phyloP scores from a whole-genome alignment of 2,888 invertebrate species.

The Tanaodytes sp. region DNA sequence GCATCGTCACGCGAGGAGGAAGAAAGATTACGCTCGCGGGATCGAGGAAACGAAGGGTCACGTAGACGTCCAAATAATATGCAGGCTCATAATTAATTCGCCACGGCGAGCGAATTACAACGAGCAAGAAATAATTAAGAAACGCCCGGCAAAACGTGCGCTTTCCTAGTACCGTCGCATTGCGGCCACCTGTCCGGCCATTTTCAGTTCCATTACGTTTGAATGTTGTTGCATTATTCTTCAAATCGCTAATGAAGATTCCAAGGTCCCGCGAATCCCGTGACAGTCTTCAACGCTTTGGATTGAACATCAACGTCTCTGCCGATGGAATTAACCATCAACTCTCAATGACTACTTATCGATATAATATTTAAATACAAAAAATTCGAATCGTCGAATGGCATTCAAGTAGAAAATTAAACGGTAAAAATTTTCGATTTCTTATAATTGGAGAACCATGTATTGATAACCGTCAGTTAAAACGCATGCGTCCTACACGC shows the following conservation, averaged over 20 bases:
- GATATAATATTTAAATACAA: no score
- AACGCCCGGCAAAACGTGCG: conserved; percentile 40
- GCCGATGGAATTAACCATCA: no score
- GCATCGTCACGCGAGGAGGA: conserved; percentile 43
- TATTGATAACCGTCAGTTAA: no score
- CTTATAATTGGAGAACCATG: no score
- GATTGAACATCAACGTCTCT: conserved; percentile 2
- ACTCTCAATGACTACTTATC: no score
- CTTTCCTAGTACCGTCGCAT: neutral
- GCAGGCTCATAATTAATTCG: conserved; percentile 66
- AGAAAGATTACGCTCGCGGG: conserved; percentile 31
- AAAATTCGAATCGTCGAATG: no score
- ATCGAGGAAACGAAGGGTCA: conserved; percentile 28
- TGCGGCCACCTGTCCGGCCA: conserved; percentile 2
- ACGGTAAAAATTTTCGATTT: no score
- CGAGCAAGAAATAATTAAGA: conserved; percentile 60
- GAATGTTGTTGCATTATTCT: conserved; percentile 1
- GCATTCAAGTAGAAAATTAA: no score
- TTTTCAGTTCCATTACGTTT: conserved; percentile 15
- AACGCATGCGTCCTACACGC: no score
- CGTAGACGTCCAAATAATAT: conserved; percentile 62
- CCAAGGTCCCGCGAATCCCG: conserved; percentile 15
- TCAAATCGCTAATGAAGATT: conserved; percentile 20
- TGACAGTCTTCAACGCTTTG: neutral
- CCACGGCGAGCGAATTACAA: conserved; percentile 50